Base-by-base conservation (phyloP, 2,797 vertebrate species). In the Siniperca undulata region DNA sequence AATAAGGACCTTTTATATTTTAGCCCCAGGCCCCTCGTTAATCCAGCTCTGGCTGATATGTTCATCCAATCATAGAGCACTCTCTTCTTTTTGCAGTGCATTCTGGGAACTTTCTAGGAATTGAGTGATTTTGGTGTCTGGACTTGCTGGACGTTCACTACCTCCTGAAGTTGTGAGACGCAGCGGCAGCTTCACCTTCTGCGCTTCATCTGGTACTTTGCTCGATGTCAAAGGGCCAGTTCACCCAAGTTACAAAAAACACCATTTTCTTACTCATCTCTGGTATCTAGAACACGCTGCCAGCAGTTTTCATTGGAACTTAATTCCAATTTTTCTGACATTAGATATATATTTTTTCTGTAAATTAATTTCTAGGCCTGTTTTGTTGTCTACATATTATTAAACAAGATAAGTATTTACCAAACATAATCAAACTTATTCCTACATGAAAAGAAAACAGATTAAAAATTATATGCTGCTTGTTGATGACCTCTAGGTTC, bases 121-220 rank as follows among this genome's bases (percentile, higher is more conserved):
- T 52, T 38, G 0, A 42, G 17, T 12, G 16, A 44, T 44, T 9
- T 68, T 69, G 4, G 19, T 42, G 56, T 61, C 1, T 3, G 44
- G 11, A 77, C 38, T 38, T 34, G 30, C 20, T 71, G 19, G 24
- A 59, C 0, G 4, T 65, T 75, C 53, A 34, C 14, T 68, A 61
- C 34, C 50, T 66, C 40, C 64, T 72, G 48, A 38, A 36, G 40
- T 14, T 78, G 24, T 27, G 40, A 75, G 60, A 65, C 24, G 61
- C 27, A 30, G 38, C 70, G 30, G 61, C 67, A 58, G 48, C 48
- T 40, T 59, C 52, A 62, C 27, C 40, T 70, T 55, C 81, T 52
- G 46, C 70, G 52, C 4, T 12, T 72, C 24, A 20, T 48, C 59
- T n/a, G 56, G 14, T 13, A 61, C 16, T 27, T 58, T 34, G 7